A percentile compares a stretch with the other conserved stretches of the same genome.
Evolutionary conservation across 2,113 vertebrate species (phyloP).

Genomic region (Thryonomys swinderianus): DNA sequence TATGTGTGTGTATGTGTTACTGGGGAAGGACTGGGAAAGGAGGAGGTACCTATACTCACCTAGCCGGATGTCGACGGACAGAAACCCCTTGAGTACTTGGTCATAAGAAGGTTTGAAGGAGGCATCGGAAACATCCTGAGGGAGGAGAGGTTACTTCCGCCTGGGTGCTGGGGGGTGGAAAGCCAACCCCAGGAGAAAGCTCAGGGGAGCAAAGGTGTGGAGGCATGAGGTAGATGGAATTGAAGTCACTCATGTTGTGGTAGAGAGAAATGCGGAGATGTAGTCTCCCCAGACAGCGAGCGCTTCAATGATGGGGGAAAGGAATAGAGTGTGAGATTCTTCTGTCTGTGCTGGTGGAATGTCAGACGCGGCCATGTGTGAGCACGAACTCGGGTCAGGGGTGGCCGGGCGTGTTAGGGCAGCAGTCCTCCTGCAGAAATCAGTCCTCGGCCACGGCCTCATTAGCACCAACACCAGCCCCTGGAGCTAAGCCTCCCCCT

Average conservation of each 20-base stretch:
- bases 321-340: neutral
- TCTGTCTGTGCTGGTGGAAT: neutral
- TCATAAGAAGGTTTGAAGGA: neutral
- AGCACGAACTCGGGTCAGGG: neutral
- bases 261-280: neutral
- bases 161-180: neutral
- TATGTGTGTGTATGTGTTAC: neutral
- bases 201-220: accelerated
- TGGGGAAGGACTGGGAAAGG: neutral
- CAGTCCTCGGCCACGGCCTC: neutral
- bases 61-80: neutral
- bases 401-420: neutral
- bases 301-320: neutral
- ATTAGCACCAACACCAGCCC: neutral
- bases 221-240: neutral
- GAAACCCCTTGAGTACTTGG: neutral
- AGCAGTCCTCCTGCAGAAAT: neutral
- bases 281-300: neutral
- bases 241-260: neutral
- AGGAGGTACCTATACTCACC: neutral
- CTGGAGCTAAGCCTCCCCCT: neutral
- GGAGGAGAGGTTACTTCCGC: neutral
- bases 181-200: neutral
- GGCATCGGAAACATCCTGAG: neutral
- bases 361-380: neutral